Conservation (phyloP, 2,888 invertebrate species). For the Sarcophaga carnaria region DNA sequence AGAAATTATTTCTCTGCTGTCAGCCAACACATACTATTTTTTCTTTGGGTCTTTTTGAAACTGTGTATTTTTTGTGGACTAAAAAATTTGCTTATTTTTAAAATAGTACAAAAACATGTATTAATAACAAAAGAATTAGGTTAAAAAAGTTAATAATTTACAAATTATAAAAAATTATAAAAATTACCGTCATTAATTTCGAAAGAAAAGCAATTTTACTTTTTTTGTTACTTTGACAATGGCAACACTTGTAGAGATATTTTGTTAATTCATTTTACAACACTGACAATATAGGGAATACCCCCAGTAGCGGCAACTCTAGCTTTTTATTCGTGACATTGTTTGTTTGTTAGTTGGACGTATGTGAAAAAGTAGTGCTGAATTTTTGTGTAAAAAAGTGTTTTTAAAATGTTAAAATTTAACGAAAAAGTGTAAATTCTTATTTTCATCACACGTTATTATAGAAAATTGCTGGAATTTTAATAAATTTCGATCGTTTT, state of each 20-base stretch:
- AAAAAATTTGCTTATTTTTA: too few relatives aligned
- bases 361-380: slow-evolving; percentile 50
- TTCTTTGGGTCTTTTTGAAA: too few relatives aligned
- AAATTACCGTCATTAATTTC: too few relatives aligned
- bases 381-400: slow-evolving; percentile 49
- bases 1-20: too few relatives aligned
- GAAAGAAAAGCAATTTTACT: not conserved
- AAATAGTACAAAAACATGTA: too few relatives aligned
- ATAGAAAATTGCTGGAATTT: slow-evolving; percentile 21
- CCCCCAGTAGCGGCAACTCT: slow-evolving; percentile 17
- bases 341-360: slow-evolving; percentile 62
- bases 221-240: not conserved
- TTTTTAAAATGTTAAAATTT: slow-evolving; percentile 42
- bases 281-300: not conserved
- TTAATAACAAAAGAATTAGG: too few relatives aligned
- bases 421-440: slow-evolving; percentile 40
- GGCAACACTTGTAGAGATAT: not conserved
- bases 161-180: too few relatives aligned
- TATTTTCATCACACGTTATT: not conserved
- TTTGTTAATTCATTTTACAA: slow-evolving; percentile 5
- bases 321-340: slow-evolving; percentile 34
- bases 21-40: too few relatives aligned
- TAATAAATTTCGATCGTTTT: slow-evolving; percentile 7
- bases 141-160: too few relatives aligned
- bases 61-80: too few relatives aligned